These are phyloP conservation scores for Ligdia adustata DNA, from an alignment of 2,888 invertebrate species.

Conservation along the genomic window DNA sequence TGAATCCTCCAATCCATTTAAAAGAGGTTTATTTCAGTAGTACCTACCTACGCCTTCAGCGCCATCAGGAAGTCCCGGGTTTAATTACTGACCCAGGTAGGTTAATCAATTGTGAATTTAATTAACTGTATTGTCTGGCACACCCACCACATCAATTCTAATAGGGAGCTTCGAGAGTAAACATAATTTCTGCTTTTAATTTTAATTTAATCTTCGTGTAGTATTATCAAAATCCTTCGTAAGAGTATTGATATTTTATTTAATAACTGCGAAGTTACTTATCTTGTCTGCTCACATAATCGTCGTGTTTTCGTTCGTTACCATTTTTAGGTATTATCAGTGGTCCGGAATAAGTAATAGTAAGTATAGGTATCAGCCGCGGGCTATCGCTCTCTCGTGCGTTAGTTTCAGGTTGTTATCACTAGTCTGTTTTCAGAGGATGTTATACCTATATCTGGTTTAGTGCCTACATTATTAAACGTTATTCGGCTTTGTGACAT, in stretches of 20 bases:
- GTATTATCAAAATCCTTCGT: background rate
- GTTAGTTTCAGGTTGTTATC: conserved; percentile 41
- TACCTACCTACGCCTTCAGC: too few relatives aligned
- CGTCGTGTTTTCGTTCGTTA: conserved; percentile 41
- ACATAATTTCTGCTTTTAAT: too few relatives aligned
- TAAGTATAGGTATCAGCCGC: background rate
- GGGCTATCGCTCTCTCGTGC: background rate
- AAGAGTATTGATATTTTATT: conserved; percentile 9
- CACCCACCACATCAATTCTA: too few relatives aligned
- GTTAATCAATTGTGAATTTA: too few relatives aligned
- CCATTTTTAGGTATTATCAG: conserved; percentile 42
- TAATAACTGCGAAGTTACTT: conserved; percentile 23
- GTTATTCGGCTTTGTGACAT: background rate
- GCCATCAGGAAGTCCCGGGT: too few relatives aligned
- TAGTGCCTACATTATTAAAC: background rate
- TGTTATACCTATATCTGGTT: conserved; percentile 29
- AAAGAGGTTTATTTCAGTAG: too few relatives aligned
- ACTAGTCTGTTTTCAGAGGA: conserved; percentile 31
- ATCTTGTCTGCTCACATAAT: conserved; percentile 30
- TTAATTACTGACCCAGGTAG: too few relatives aligned
- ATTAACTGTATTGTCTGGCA: too few relatives aligned
- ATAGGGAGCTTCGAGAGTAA: too few relatives aligned
- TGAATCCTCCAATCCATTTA: too few relatives aligned
- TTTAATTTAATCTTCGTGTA: too few relatives aligned
- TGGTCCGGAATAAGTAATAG: too few relatives aligned